These are phyloP conservation scores for Capromys pilorides DNA, from an alignment of 2,797 vertebrate genomes.

Conservation along the genomic window DNA sequence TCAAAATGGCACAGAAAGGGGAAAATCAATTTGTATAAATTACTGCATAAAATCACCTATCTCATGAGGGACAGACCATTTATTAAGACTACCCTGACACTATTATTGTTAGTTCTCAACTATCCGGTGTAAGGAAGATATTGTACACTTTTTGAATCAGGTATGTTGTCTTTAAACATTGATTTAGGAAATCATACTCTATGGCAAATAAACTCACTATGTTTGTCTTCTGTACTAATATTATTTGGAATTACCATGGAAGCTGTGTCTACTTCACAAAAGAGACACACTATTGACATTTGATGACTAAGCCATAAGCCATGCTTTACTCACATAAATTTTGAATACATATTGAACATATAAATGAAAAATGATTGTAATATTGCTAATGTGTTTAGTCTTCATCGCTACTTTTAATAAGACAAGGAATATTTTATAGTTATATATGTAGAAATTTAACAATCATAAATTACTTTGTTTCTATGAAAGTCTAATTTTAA, in stretches of 20 bases:
- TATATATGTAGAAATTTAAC: not conserved
- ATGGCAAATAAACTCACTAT: not conserved
- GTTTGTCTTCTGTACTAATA: not conserved
- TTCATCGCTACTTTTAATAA: not conserved
- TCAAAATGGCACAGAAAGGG: not conserved
- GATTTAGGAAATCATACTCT: not conserved
- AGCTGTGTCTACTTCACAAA: not conserved
- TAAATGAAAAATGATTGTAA: constrained; percentile 24
- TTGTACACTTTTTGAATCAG: not conserved
- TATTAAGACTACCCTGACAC: not conserved
- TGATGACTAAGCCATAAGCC: not conserved
- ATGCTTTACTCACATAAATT: not conserved
- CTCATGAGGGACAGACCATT: not conserved
- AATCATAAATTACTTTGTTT: not conserved
- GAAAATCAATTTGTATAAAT: constrained; percentile 1
- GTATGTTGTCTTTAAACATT: constrained; percentile 2
- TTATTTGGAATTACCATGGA: constrained; percentile 22
- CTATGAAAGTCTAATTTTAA: constrained; percentile 39
- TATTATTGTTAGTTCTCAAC: not conserved
- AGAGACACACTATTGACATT: not conserved
- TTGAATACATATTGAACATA: not conserved
- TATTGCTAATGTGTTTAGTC: not conserved
- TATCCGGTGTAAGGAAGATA: not conserved
- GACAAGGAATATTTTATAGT: not conserved
- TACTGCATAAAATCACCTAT: not conserved